Evolutionary conservation across 2,797 vertebrate genomes (phyloP), one percentile per base, ranked within the genome.

Genomic region (Mus minutoides): DNA sequence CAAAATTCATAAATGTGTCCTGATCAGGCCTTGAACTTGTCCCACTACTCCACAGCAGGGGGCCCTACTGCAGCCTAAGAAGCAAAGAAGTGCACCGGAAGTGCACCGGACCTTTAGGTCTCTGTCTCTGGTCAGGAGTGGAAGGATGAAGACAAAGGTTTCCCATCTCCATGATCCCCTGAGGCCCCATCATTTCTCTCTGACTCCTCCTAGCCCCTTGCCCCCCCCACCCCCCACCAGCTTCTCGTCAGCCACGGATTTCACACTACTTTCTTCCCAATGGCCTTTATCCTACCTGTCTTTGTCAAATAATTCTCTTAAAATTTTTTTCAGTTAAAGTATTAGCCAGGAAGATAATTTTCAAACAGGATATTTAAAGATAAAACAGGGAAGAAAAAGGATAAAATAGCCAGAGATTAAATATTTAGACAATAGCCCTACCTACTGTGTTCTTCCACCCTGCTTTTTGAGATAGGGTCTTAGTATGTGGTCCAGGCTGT

Each of bases 291-390:
- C 14, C 26, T 22, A 31, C 9, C 17, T 52, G 0, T 86, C 78
- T 60, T 91, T 58, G 11, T 91, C 75, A 94, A 75, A 71, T 31
- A 91, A 67, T 87, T 82, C 46, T 87, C 78, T 67, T 34, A 67
- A 34, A 67, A 3, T 17, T 67, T 31, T 64, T 22, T 83, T 26
- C 46, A 13, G 24, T 71, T 76, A 56, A 89, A 78, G 46, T 83
- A 43, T 92, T 88, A 93, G 34, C 22, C 37, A 54, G 64, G 40
- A 95, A 17, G 54, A 43, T 80, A 62, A 37, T 76, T 93, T 94
- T 69, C n/a, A 88, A 91, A 82, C 79, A 93, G 52, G 43, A 22
- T 85, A 71, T 85, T 90, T 94, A 69, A 82, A 89, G 58, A 76
- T 90, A 46, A 85, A 37, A 80, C 26, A 60, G 88, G 40, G 85